Percentiles rank a stretch among this genome's conserved stretches.
phyloP scores from a whole-genome alignment of 1,140 invertebrate genomes.

The Atta texana region DNA sequence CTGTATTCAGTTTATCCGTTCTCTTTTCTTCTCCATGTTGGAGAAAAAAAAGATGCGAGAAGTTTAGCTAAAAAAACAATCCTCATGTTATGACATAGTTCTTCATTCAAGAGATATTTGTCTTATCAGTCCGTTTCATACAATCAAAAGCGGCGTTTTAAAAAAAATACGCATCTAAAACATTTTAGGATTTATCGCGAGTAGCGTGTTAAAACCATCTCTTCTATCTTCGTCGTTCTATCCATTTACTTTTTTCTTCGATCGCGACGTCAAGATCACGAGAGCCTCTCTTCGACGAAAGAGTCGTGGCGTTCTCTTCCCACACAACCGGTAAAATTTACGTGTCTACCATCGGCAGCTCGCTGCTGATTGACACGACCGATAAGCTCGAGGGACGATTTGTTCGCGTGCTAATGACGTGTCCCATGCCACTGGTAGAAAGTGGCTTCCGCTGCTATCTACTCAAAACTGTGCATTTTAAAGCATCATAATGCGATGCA shows the following conservation, averaged over 20 bases:
- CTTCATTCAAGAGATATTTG: not conserved
- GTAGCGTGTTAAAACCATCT: constrained; percentile 18
- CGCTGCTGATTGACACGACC: constrained; percentile 58
- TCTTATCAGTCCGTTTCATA: not conserved
- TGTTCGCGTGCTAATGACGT: constrained; percentile 64
- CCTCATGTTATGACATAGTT: not conserved
- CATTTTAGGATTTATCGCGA: not conserved
- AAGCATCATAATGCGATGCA: constrained; percentile 6
- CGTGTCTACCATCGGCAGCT: constrained; percentile 62
- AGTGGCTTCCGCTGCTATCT: constrained; percentile 35
- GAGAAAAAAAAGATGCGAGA: too few relatives aligned
- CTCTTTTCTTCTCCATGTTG: too few relatives aligned
- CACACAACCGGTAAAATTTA: constrained; percentile 68
- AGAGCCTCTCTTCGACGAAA: constrained; percentile 28
- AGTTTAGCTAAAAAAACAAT: too few relatives aligned
- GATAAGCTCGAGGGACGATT: constrained; percentile 69
- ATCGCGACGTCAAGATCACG: constrained; percentile 68
- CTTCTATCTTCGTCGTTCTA: constrained; percentile 6
- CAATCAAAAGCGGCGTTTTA: not conserved
- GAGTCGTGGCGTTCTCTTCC: constrained; percentile 63
- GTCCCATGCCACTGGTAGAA: constrained; percentile 49
- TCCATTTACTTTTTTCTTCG: constrained; percentile 49
- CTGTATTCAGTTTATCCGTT: too few relatives aligned
- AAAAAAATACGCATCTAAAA: not conserved
- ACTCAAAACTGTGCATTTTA: constrained; percentile 1